phyloP scores from a whole-genome alignment of 2,113 vertebrate species.

The Muntiacus muntjak region DNA sequence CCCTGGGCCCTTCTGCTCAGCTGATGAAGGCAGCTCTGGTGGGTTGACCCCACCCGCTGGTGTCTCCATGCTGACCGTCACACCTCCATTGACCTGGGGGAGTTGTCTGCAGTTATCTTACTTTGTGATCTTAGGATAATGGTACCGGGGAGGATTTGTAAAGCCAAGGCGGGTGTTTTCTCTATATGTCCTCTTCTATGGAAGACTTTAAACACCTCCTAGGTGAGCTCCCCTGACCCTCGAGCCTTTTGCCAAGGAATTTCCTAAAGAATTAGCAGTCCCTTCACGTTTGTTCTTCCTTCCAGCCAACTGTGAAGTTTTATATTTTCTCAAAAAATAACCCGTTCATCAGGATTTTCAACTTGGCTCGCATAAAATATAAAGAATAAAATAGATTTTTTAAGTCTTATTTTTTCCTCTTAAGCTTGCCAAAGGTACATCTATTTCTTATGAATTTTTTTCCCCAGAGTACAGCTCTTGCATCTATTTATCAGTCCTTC shows the following conservation, averaged over 20 bases:
- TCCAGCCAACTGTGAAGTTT: not conserved
- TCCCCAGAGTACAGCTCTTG: not conserved
- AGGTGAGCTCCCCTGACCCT: not conserved
- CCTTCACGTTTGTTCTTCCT: no score
- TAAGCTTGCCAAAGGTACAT: not conserved
- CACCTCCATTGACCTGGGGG: fast-evolving
- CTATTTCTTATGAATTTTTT: not conserved
- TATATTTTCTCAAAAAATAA: not conserved
- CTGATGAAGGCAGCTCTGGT: not conserved
- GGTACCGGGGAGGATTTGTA: fast-evolving
- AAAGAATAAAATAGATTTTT: not conserved
- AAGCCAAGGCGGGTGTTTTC: fast-evolving
- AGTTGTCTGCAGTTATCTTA: fast-evolving
- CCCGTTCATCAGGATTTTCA: not conserved
- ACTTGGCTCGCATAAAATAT: no score
- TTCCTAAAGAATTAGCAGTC: not conserved
- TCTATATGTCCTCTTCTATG: not conserved
- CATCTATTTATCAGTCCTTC: not conserved
- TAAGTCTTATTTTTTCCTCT: not conserved
- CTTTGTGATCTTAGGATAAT: not conserved
- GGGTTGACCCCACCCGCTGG: not conserved
- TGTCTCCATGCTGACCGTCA: fast-evolving
- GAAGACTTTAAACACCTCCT: not conserved
- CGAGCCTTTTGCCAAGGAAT: not conserved
- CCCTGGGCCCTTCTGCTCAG: no score